Conservation (phyloP, 2,888 invertebrate species). For the Oscheius sp. region DNA sequence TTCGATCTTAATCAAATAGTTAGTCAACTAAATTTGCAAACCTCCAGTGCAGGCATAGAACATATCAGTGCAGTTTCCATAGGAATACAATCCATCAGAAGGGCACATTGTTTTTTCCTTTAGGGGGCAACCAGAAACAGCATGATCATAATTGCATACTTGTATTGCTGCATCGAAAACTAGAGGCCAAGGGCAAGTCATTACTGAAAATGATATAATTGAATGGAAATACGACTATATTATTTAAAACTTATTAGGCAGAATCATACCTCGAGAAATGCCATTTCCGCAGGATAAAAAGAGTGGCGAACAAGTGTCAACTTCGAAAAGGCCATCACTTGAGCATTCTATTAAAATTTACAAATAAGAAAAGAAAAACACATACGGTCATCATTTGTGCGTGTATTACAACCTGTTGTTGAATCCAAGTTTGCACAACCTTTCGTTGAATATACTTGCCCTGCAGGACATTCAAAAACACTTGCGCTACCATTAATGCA, state of each 20-base stretch:
- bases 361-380: background rate
- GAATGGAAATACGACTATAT: no score
- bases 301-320: slow-evolving; percentile 18
- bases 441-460: background rate
- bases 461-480: slow-evolving; percentile 17
- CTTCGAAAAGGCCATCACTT: background rate
- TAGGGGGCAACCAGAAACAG: background rate
- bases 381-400: background rate
- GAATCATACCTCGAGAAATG: background rate
- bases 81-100: slow-evolving; percentile 39
- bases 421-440: background rate
- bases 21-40: background rate
- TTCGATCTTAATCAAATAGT: background rate
- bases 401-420: background rate
- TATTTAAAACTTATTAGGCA: no score
- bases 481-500: slow-evolving; percentile 4
- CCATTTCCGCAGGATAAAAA: slow-evolving; percentile 5
- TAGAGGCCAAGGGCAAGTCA: slow-evolving; percentile 7
- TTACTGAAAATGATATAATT: no score
- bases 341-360: background rate
- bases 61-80: slow-evolving; percentile 37
- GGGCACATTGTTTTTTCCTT: slow-evolving; percentile 1
- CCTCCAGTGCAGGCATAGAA: slow-evolving; percentile 41
- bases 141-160: background rate
- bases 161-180: background rate